These are phyloP conservation scores for Eulemur coronatus DNA, from an alignment of 2,797 vertebrate genomes.

Conservation along the genomic window DNA sequence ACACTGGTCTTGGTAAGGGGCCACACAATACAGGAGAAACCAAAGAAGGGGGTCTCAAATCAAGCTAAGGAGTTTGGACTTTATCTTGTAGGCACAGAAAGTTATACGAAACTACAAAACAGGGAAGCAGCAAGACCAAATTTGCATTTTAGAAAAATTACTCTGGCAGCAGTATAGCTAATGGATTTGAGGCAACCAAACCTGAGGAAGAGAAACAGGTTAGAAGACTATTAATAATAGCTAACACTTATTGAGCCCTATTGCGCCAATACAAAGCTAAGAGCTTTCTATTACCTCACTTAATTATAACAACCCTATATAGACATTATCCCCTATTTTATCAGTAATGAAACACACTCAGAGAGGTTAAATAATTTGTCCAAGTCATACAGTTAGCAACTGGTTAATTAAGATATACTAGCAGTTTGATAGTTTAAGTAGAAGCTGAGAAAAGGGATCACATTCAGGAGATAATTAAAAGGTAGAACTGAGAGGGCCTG, in stretches of 20 bases:
- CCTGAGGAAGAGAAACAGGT: neutral
- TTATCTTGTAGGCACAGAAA: neutral
- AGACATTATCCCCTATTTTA: neutral
- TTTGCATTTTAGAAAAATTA: slow-evolving; percentile 31
- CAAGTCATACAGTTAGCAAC: neutral
- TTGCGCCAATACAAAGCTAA: neutral
- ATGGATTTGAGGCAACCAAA: neutral
- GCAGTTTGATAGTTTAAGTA: neutral
- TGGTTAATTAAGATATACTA: neutral
- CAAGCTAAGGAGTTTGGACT: neutral
- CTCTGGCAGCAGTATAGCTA: neutral
- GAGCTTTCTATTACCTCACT: neutral
- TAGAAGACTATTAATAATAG: neutral
- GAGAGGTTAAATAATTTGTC: neutral
- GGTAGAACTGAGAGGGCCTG: neutral
- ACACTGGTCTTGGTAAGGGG: neutral
- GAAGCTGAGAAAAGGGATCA: neutral
- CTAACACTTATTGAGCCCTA: neutral
- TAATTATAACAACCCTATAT: neutral
- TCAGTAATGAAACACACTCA: neutral
- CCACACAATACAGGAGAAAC: neutral
- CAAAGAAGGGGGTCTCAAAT: neutral
- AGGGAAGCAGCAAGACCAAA: neutral
- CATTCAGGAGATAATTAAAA: neutral
- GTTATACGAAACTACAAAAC: neutral